Evolutionary conservation across 2,113 vertebrate species (phyloP).

Genomic region (Struthidea cinerea): DNA sequence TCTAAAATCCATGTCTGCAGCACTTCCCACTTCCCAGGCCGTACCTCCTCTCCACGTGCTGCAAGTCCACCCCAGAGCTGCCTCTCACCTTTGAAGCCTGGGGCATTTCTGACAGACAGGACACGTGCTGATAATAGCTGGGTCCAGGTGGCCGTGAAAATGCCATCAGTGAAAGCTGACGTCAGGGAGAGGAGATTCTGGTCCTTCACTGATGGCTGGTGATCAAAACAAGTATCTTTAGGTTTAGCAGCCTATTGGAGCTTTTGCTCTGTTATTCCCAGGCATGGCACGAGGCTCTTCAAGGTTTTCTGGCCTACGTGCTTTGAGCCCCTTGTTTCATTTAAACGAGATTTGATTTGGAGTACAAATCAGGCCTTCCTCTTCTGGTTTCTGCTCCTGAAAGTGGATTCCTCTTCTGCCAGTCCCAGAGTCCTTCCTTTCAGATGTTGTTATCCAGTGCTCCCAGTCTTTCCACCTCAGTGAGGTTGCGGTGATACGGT

Average conservation of each 20-base stretch:
- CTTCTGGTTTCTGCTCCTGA: neutral
- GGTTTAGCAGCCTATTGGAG: neutral
- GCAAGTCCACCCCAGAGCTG: neutral
- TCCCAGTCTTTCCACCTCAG: neutral
- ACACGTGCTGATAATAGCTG: accelerated
- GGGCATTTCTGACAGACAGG: neutral
- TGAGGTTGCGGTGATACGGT: neutral
- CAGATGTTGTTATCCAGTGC: neutral
- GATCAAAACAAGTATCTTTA: neutral
- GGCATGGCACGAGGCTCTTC: neutral
- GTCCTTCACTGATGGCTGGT: neutral
- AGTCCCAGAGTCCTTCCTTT: neutral
- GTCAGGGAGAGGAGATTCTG: neutral
- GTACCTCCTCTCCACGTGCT: neutral
- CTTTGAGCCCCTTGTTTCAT: neutral
- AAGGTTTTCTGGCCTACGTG: neutral
- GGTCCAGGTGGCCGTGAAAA: neutral
- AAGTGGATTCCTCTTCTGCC: neutral
- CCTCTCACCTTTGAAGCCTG: neutral
- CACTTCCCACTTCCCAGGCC: neutral
- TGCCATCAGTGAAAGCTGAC: neutral
- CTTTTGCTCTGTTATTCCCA: neutral
- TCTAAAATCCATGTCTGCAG: neutral
- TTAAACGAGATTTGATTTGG: neutral
- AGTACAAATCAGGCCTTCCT: neutral